These are phyloP conservation scores for Forficula auricularia DNA, from an alignment of 1,140 invertebrate species.

Conservation along the genomic window DNA sequence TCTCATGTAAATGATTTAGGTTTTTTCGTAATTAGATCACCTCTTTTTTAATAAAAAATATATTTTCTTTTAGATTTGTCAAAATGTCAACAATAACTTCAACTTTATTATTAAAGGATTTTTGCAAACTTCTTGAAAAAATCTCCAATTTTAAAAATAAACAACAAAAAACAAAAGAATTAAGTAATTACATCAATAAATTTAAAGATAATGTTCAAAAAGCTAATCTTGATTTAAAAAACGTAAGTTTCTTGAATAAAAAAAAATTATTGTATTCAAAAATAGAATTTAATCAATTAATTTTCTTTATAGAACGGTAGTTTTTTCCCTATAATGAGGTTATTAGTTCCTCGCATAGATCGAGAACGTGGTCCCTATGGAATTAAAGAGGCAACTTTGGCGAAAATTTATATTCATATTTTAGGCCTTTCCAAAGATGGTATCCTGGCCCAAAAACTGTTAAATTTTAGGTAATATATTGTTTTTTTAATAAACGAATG, in stretches of 20 bases:
- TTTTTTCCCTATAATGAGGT: constrained; percentile 49
- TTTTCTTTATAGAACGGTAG: constrained; percentile 26
- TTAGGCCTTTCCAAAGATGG: constrained; percentile 45
- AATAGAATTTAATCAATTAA: constrained; percentile 11
- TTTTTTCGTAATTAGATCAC: too few species aligned
- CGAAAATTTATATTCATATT: constrained; percentile 45
- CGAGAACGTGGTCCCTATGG: constrained; percentile 42
- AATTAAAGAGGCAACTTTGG: constrained; percentile 44
- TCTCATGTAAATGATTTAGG: too few species aligned
- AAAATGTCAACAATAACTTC: constrained; percentile 21
- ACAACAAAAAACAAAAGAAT: constrained; percentile 28
- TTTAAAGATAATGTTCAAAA: constrained; percentile 24
- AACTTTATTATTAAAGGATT: constrained; percentile 21
- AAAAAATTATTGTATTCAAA: constrained; percentile 12
- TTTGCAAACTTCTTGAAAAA: constrained; percentile 33
- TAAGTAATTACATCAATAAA: constrained; percentile 33
- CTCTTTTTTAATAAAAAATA: too few species aligned
- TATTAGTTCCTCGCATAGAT: constrained; percentile 52
- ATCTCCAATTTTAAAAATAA: constrained; percentile 24
- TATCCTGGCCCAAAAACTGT: constrained; percentile 41
- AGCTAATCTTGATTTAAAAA: constrained; percentile 17
- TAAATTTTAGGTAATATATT: constrained; percentile 37
- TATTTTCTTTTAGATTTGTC: constrained; percentile 17
- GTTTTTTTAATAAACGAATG: too few species aligned
- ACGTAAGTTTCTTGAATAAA: constrained; percentile 15